Evolutionary conservation across 2,888 invertebrate species (phyloP), one percentile per base, ranked within the genome.

Genomic region (Drosophila macrothrix): DNA sequence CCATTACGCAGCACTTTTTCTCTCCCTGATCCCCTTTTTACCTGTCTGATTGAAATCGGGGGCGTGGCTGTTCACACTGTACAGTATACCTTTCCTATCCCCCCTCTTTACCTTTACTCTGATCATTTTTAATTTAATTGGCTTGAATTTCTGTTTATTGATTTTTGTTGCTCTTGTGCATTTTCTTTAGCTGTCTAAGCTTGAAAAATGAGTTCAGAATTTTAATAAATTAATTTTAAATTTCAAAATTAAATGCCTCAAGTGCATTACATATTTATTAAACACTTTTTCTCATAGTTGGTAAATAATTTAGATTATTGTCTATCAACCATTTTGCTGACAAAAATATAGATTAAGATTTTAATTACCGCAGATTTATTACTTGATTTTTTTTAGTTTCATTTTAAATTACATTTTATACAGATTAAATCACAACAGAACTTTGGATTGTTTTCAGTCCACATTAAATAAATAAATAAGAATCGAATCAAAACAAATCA

Each of bases 51-150:
- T 14, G 7, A 22, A 22, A 22, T 12, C 3, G 10, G 10, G 49
- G 77, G 74, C 74, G 74, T 70, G 61, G 29, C 60, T 39, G 52
- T 71, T 71, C 65, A 64, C 78, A 74, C 77, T 39, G 7, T 46
- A 10, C 5, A n/a, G n/a, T 5, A 46, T 46, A 2, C 9, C 16
- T 46, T 1, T 16, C 2, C 25, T 2, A 9, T 25, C 9, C 46
- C 16, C 46, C 2, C 25, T 16, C 9, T 16, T 46, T 12, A 5
- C 22, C 22, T 3, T 3, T 12, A 22, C 35, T 16, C 50, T 28
- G 39, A 41, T 37, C 19, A n/a, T 50, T 62, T 49, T 63, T 59
- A 62, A 61, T 65, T 66, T 54, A 77, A 73, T 77, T 70, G 62
- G 55, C n/a, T 49, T 58, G 4, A 29, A 12, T 58, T 33, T 46